Evolutionary conservation across 2,888 invertebrate genomes (phyloP).

Genomic region (Dexiosoma caninum): DNA sequence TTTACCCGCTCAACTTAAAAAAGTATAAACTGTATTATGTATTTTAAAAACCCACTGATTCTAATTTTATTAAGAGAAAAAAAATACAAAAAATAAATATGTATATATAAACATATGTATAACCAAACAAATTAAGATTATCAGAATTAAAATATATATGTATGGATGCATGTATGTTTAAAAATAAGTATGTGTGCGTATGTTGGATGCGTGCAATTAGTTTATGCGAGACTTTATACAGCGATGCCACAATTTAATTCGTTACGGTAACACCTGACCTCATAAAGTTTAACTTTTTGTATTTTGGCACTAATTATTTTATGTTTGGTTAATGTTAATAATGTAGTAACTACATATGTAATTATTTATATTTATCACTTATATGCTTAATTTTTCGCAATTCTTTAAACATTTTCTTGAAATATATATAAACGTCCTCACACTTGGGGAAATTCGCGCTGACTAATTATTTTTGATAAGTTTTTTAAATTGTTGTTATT

Average conservation of each 20-base stretch:
- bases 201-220: constrained; percentile 7
- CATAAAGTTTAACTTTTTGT: not conserved
- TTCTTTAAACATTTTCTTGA: not conserved
- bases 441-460: constrained; percentile 54
- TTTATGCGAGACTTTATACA: constrained; percentile 18
- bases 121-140: too few relatives aligned
- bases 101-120: not conserved
- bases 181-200: not conserved
- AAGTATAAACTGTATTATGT: too few relatives aligned
- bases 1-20: too few relatives aligned
- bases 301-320: not conserved
- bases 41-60: too few relatives aligned
- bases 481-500: constrained; percentile 26
- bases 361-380: not conserved
- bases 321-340: not conserved
- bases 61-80: too few relatives aligned
- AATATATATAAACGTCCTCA: constrained; percentile 41
- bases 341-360: not conserved
- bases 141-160: too few relatives aligned
- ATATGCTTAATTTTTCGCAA: not conserved
- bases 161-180: not conserved
- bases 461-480: constrained; percentile 51
- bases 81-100: too few relatives aligned
- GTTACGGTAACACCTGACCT: constrained; percentile 29
- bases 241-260: constrained; percentile 38